phyloP scores from a whole-genome alignment of 1,140 invertebrate species.

The Drosophila parvula region DNA sequence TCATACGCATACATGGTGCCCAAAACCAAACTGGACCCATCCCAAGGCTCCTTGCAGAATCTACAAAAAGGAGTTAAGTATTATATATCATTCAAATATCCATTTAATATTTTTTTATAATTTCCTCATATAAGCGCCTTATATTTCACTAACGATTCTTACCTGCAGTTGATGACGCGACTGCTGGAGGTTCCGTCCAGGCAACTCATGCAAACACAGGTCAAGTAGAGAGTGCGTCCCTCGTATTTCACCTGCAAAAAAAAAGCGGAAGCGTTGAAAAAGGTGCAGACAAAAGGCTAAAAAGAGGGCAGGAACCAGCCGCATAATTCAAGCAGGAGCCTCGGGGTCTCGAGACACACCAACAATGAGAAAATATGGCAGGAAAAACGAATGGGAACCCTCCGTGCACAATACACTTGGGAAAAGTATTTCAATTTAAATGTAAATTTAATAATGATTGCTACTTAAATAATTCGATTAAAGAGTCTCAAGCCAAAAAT shows the following conservation, averaged over 20 bases:
- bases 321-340: constrained; percentile 53
- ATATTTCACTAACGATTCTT: constrained; percentile 26
- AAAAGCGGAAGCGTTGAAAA: constrained; percentile 43
- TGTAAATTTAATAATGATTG: background rate
- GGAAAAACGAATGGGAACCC: constrained; percentile 16
- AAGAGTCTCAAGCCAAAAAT: background rate
- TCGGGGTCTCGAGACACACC: constrained; percentile 33
- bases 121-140: background rate
- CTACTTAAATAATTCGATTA: background rate
- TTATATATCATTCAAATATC: constrained; percentile 8
- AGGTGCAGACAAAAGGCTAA: constrained; percentile 30
- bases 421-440: background rate
- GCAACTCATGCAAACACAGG: constrained; percentile 96
- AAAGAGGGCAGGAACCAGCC: constrained; percentile 39
- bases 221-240: constrained; percentile 94
- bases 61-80: constrained; percentile 54
- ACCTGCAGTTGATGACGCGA: constrained; percentile 89
- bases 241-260: constrained; percentile 92
- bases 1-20: constrained; percentile 99
- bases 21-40: constrained; percentile 95
- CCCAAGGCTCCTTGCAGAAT: constrained; percentile 94
- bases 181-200: constrained; percentile 92
- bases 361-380: constrained; percentile 78
- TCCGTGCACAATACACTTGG: constrained; percentile 10
- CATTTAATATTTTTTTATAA: constrained; percentile 5